Percentiles rank a stretch among this genome's conserved stretches.
phyloP scores from a whole-genome alignment of 2,797 vertebrate species.

The Benthosema pterotum region DNA sequence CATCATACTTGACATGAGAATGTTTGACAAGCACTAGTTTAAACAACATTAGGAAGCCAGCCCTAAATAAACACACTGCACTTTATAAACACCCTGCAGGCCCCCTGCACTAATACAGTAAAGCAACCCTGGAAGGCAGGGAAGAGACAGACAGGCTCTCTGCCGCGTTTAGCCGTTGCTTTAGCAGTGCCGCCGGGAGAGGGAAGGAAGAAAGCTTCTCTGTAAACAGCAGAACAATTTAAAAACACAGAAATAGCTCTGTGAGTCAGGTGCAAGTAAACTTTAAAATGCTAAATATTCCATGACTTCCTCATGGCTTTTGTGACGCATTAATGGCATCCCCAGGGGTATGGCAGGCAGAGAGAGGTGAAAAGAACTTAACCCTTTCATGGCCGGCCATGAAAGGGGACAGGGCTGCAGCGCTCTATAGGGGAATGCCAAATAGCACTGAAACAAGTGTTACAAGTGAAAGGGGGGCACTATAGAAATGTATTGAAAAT shows the following conservation, averaged over 20 bases:
- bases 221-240: constrained; percentile 39
- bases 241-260: constrained; percentile 20
- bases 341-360: constrained; percentile 30
- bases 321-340: constrained; percentile 8
- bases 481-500: too few species aligned
- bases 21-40: too few species aligned
- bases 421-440: too few species aligned
- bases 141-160: neutral
- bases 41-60: too few species aligned
- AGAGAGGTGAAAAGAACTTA: constrained; percentile 14
- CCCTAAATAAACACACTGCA: too few species aligned
- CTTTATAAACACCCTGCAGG: too few species aligned
- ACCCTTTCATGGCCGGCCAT: too few species aligned
- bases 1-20: too few species aligned
- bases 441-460: too few species aligned
- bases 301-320: constrained; percentile 22
- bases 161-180: neutral
- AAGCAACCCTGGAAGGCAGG: neutral
- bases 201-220: constrained; percentile 1
- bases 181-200: constrained; percentile 22
- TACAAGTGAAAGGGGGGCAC: too few species aligned
- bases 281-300: constrained; percentile 48
- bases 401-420: too few species aligned
- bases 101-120: too few species aligned
- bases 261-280: constrained; percentile 15